Percentiles rank a stretch among this genome's conserved stretches.
phyloP scores from a whole-genome alignment of 2,797 vertebrate genomes.

The Hemitrygon akajei region DNA sequence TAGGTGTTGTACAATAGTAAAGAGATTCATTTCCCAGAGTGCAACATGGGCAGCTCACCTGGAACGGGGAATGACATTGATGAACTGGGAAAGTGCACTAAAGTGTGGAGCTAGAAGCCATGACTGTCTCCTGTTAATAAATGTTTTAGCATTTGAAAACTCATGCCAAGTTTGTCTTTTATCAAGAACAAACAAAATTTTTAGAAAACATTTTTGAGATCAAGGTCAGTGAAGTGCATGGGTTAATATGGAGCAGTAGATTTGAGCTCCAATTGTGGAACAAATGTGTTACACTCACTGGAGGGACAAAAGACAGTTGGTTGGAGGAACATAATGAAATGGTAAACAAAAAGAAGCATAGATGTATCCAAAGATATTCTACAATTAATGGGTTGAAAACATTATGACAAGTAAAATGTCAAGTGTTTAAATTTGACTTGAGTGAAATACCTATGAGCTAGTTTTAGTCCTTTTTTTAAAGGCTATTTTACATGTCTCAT shows the following conservation, averaged over 20 bases:
- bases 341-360: not conserved
- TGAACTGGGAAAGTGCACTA: too few relatives aligned
- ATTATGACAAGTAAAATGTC: not conserved
- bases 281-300: not conserved
- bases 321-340: not conserved
- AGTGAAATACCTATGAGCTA: not conserved
- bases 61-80: too few relatives aligned
- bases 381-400: not conserved
- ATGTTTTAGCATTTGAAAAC: too few relatives aligned
- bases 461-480: not conserved
- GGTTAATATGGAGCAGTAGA: not conserved
- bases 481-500: not conserved
- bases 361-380: not conserved
- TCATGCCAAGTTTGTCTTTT: too few relatives aligned
- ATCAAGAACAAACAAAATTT: too few relatives aligned
- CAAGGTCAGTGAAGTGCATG: not conserved
- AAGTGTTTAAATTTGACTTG: not conserved
- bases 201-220: too few relatives aligned
- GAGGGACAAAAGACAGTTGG: not conserved
- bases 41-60: too few relatives aligned
- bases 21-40: too few relatives aligned
- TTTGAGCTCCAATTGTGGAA: too few relatives aligned
- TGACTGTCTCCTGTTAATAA: too few relatives aligned
- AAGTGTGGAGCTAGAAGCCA: too few relatives aligned
- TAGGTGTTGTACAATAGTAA: too few relatives aligned